These are phyloP conservation scores for Pachyseris speciosa DNA, from an alignment of 64 coral and sea anemone species.

Conservation along the genomic window DNA sequence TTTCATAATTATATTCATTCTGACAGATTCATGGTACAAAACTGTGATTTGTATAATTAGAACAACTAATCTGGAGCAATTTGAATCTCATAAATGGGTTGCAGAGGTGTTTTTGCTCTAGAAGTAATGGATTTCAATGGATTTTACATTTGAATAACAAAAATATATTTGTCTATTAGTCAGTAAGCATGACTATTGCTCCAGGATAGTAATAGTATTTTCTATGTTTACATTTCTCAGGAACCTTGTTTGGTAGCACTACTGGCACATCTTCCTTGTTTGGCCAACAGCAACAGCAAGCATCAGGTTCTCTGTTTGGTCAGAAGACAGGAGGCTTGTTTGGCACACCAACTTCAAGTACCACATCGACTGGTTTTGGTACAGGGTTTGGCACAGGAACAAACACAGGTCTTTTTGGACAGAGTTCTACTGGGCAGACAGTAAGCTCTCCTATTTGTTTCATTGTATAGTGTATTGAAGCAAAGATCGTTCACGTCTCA, in stretches of 20 bases:
- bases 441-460: background rate
- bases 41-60: too few relatives aligned
- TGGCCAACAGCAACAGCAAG: slow-evolving; percentile 35
- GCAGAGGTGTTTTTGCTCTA: too few relatives aligned
- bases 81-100: too few relatives aligned
- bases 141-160: too few relatives aligned
- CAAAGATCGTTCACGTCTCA: too few relatives aligned
- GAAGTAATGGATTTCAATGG: too few relatives aligned
- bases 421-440: slow-evolving; percentile 61
- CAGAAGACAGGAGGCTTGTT: slow-evolving; percentile 71
- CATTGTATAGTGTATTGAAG: background rate
- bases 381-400: slow-evolving; percentile 24
- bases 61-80: too few relatives aligned
- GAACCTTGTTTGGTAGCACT: background rate
- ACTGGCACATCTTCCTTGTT: background rate
- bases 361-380: background rate
- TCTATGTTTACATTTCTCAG: background rate
- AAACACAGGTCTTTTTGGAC: slow-evolving; percentile 54
- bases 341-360: slow-evolving; percentile 30
- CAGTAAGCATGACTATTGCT: too few relatives aligned
- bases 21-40: too few relatives aligned
- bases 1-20: too few relatives aligned
- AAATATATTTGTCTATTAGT: too few relatives aligned
- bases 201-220: background rate
- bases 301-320: slow-evolving; percentile 65